Base-by-base conservation (phyloP, 1,140 invertebrate species). In the Cydia splendana region DNA sequence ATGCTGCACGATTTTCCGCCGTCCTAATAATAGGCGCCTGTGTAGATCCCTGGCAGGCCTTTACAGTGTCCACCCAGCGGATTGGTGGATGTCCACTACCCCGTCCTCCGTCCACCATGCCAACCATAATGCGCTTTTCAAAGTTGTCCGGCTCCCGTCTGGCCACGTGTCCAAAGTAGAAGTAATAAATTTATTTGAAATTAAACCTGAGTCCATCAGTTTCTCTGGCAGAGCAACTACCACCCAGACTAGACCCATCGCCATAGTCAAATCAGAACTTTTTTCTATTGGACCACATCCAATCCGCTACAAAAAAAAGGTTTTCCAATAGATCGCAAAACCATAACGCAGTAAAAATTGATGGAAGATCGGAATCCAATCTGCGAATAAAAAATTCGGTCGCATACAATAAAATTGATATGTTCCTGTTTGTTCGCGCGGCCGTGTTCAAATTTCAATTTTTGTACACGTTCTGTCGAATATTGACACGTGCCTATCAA, bases 381-480 rank as follows among this genome's bases (percentile, higher is more conserved):
- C 57, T 62, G 20, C 7, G 20, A 24, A 62, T 10, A 62, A 62
- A 62, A 62, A 62, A 62, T 15, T 2, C 51, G 51, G 53, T 62
- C 57, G 57, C 57, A 62, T 62, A 62, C 57, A 62, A 62, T 62
- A 24, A 62, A 62, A 62, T 62, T 62, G 57, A 62, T 6, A 62
- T 62, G 18, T 62, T 24, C 57, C 15, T 62, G 57, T 62, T 62
- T 62, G 18, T 62, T 24, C 57, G 20, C 57, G 18, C 20, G 20
- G 20, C 18, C n/a, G 57, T 62, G 57, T 24, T 10, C 57, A 62
- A 62, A 62, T 62, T 62, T 24, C 57, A 62, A 62, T 62, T 62
- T 62, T 62, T 20, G 18, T 2, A 62, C 20, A 24, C 9, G 2
- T n/a, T n/a, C 5, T 57, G n/a, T 62, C 18, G 57, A 24, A n/a